These are phyloP conservation scores for Spheniscus humboldti DNA, from an alignment of 2,797 vertebrate species.

Conservation along the genomic window DNA sequence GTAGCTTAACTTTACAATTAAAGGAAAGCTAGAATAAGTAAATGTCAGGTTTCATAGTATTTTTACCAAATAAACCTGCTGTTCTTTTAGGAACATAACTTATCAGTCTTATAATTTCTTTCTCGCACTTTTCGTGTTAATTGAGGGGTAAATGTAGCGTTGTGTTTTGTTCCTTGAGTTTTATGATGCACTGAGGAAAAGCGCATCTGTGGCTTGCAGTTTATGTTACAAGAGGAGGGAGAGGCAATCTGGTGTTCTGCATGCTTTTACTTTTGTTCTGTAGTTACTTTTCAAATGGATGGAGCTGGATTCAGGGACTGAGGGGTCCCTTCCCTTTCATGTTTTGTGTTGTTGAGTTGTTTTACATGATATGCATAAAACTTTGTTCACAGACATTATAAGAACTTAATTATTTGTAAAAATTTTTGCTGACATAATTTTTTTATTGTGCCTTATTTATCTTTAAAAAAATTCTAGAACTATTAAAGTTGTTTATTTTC, in stretches of 20 bases:
- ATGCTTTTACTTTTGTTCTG: background rate
- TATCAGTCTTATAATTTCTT: background rate
- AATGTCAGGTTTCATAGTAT: background rate
- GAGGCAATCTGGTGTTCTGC: background rate
- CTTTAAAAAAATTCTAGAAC: background rate
- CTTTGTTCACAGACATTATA: background rate
- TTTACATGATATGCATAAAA: background rate
- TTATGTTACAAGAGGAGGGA: background rate
- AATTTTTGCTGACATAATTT: background rate
- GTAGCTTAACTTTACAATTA: background rate
- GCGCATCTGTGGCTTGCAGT: background rate
- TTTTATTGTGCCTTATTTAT: background rate
- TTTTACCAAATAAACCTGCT: background rate
- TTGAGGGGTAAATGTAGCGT: background rate
- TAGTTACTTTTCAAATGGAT: background rate
- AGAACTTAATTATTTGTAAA: background rate
- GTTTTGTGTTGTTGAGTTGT: background rate
- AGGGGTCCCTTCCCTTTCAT: fast-evolving
- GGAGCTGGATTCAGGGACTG: background rate
- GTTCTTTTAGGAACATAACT: background rate
- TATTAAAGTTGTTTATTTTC: background rate
- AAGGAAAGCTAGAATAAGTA: background rate
- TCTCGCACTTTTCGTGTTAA: background rate
- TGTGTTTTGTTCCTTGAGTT: background rate
- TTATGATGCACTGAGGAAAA: background rate